These are phyloP conservation scores for Gobio occitaniae DNA, from an alignment of 2,797 vertebrate genomes.

Conservation along the genomic window DNA sequence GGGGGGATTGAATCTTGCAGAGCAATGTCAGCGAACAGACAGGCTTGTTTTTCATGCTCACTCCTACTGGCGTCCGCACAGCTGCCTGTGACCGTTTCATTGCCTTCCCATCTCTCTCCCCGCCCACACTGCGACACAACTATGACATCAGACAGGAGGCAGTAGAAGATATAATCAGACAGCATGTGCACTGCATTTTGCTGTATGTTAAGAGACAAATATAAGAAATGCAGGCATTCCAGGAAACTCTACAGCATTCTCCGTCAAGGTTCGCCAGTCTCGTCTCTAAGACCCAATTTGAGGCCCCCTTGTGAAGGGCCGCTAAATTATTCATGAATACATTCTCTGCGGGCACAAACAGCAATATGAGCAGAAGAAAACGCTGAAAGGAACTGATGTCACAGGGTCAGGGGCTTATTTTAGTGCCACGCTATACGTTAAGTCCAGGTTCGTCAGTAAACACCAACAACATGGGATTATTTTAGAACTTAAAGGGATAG, in stretches of 20 bases:
- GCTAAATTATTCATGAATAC: conserved; percentile 32
- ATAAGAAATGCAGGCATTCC: background rate
- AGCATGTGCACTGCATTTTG: background rate
- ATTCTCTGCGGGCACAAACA: conserved; percentile 17
- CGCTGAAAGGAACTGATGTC: conserved; percentile 19
- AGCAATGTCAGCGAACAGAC: background rate
- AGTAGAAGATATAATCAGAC: background rate
- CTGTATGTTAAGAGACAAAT: background rate
- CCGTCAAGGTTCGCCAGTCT: background rate
- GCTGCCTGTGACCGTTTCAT: background rate
- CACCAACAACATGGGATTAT: background rate
- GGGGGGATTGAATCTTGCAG: background rate
- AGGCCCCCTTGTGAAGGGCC: conserved; percentile 3
- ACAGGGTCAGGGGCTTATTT: conserved; percentile 21
- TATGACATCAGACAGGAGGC: background rate
- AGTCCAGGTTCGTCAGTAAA: background rate
- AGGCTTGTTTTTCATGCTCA: background rate
- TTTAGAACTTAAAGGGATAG: background rate
- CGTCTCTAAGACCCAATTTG: background rate
- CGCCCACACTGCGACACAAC: background rate
- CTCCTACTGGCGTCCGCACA: background rate
- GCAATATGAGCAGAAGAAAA: conserved; percentile 8
- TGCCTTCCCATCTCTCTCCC: background rate
- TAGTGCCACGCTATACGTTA: background rate
- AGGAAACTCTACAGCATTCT: background rate